Evolutionary conservation across 1,140 invertebrate species (phyloP).

Genomic region (Hesperophylax magnus): DNA sequence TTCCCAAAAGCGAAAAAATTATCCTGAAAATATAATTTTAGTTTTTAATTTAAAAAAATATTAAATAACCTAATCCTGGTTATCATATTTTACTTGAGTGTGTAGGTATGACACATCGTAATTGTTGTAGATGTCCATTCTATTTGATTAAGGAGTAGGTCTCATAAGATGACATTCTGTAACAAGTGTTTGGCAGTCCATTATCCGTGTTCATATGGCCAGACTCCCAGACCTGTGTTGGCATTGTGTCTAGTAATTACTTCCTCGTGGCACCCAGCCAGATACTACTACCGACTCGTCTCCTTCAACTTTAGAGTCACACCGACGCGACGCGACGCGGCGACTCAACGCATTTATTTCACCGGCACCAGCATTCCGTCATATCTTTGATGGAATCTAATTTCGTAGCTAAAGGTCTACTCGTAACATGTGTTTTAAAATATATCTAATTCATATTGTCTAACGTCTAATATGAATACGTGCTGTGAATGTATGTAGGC

Average conservation of each 20-base stretch:
- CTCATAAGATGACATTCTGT: conserved; percentile 31
- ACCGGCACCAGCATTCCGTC: neutral
- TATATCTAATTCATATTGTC: no score
- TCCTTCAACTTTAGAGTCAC: neutral
- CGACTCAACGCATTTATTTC: conserved; percentile 6
- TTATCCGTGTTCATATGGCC: conserved; percentile 10
- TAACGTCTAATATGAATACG: no score
- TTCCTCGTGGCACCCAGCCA: conserved; percentile 31
- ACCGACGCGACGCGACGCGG: neutral
- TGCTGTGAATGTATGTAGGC: no score
- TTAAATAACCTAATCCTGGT: no score
- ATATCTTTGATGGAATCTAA: neutral
- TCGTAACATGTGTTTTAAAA: neutral
- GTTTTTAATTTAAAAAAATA: no score
- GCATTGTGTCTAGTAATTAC: conserved; percentile 38
- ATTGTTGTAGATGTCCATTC: neutral
- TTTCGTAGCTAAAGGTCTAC: neutral
- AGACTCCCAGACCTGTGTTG: conserved; percentile 23
- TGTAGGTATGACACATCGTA: no score
- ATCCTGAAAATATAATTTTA: no score
- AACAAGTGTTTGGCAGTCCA: conserved; percentile 38
- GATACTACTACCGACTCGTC: neutral
- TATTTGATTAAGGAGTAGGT: conserved; percentile 14
- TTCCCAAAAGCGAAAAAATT: no score
- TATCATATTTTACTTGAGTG: no score